Conservation (phyloP, 2,113 vertebrate species). For the Pheucticus melanocephalus region DNA sequence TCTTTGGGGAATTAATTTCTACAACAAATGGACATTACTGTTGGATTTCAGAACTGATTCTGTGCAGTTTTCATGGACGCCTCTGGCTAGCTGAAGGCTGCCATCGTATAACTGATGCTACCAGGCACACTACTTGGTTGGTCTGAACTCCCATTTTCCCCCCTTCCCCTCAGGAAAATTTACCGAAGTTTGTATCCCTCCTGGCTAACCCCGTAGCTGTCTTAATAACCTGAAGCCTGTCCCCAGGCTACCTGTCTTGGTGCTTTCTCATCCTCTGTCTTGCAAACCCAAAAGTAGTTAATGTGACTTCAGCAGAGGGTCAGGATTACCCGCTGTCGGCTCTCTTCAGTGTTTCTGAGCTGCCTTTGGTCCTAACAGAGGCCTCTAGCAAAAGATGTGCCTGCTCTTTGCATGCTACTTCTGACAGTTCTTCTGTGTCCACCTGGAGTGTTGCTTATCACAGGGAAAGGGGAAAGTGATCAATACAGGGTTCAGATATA, state of each 20-base stretch:
- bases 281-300: conserved; percentile 37
- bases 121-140: conserved; percentile 37
- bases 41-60: conserved; percentile 63
- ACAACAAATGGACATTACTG: conserved; percentile 70
- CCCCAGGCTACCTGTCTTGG: conserved; percentile 71
- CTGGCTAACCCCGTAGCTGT: conserved; percentile 56
- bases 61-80: conserved; percentile 54
- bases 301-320: conserved; percentile 26
- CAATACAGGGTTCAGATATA: not conserved
- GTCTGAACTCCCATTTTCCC: conserved; percentile 40
- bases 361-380: not conserved
- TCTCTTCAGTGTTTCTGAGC: not conserved
- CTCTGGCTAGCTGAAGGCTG: conserved; percentile 74
- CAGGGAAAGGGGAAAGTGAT: not conserved
- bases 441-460: not conserved
- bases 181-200: conserved; percentile 53
- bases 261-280: conserved; percentile 37
- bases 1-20: conserved; percentile 72
- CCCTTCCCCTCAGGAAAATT: conserved; percentile 55
- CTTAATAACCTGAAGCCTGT: conserved; percentile 66
- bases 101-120: conserved; percentile 50
- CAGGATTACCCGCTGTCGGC: not conserved
- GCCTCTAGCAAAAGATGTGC: not conserved
- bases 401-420: not conserved
- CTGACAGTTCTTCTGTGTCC: not conserved